Evolutionary conservation across 2,113 vertebrate genomes (phyloP), one percentile per base, ranked within the genome.

Genomic region (Lates calcarifer): DNA sequence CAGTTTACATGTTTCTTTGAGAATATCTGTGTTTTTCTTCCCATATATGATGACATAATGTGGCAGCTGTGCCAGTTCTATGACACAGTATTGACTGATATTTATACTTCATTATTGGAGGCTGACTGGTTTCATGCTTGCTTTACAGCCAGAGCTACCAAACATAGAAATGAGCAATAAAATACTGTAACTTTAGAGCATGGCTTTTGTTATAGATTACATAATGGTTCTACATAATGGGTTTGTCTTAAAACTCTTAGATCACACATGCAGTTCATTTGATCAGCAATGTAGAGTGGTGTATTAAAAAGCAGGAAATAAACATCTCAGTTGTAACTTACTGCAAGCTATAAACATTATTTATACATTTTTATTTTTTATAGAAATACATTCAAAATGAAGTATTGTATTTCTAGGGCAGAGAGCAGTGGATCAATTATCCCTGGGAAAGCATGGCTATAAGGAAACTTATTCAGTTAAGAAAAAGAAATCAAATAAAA

Each of bases 1-100:
- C 83, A 79, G 79, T 86, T 92, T 74, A 68, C 72, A 31, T 17
- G 64, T 61, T 56, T 60, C 3, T 26, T 77, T 76, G 10, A 39
- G 76, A 28, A 51, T 64, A 33, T 29, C 43, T 20, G 41, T 77
- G 49, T 24, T 73, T 82, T 74, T 61, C 60, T 43, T 69, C 9
- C 14, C 20, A 55, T 29, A 22, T 22, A 13, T 53, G 24, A 71
- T 77, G 81, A 81, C 62, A 77, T 71, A 51, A 70, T 80, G 39
- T 51, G 68, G 65, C 55, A 74, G 74, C 60, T 77, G 55, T 53
- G 73, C 15, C 24, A 62, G 67, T 80, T 69, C 15, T 49, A 17
- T 67, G 39, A 74, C 56, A 83, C 43, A 71, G 49, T 64, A 84
- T 13, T 74, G 79, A 51, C 39, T 45, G 56, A 64, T 83, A 69